Percentiles rank a stretch among this genome's conserved stretches.
Conservation (phyloP, 2,113 vertebrate genomes). For the Solea solea region DNA sequence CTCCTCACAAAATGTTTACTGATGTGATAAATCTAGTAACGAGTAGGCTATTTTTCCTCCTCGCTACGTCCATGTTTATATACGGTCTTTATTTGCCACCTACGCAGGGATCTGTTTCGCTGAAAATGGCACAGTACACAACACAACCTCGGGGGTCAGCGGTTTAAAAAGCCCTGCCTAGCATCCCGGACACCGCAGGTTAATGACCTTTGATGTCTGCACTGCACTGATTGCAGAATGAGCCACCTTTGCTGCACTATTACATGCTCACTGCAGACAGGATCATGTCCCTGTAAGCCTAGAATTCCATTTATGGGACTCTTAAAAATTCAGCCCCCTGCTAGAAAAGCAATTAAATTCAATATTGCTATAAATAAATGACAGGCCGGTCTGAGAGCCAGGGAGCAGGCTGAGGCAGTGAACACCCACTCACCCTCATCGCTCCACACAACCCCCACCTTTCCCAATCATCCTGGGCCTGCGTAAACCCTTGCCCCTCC, state of each 20-base stretch:
- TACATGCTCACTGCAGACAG: slow-evolving; percentile 42
- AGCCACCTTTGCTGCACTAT: slow-evolving; percentile 48
- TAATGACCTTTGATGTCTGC: slow-evolving; percentile 7
- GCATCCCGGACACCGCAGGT: slow-evolving; percentile 37
- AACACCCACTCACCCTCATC: slow-evolving; percentile 36
- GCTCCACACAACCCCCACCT: not conserved
- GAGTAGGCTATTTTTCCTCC: too few species aligned
- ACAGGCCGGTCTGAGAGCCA: slow-evolving; percentile 30
- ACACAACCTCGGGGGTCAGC: slow-evolving; percentile 25
- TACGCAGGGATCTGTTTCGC: not conserved
- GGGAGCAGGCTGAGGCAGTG: slow-evolving; percentile 37
- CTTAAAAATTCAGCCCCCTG: slow-evolving; percentile 56
- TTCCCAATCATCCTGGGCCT: slow-evolving; percentile 47
- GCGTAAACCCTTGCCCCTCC: slow-evolving; percentile 13
- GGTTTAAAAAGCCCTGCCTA: slow-evolving; percentile 17
- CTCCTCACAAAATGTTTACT: too few species aligned
- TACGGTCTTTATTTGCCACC: too few species aligned
- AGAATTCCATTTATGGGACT: slow-evolving; percentile 58
- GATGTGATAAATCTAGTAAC: too few species aligned
- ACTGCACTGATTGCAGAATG: slow-evolving; percentile 31
- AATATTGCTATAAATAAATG: slow-evolving; percentile 70
- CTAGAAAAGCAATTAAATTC: slow-evolving; percentile 67
- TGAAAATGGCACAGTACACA: slow-evolving; percentile 25
- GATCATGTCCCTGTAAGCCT: slow-evolving; percentile 48
- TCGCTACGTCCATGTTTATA: too few species aligned